Base-by-base conservation (phyloP, 1,140 invertebrate species). In the Polypedilum vanderplanki region DNA sequence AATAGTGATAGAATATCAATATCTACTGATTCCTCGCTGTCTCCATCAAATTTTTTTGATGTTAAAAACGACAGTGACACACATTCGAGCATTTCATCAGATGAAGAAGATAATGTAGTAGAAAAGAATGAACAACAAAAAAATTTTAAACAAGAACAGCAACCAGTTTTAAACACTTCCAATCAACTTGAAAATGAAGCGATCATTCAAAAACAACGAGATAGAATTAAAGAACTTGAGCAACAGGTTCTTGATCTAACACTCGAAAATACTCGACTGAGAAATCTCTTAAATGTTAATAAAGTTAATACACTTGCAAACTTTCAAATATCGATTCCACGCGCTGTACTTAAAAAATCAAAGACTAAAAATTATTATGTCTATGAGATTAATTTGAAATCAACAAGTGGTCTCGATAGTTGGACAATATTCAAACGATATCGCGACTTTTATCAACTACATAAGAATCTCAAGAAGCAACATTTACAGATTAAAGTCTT, bases 371-470 rank as follows among this genome's bases (percentile, higher is more conserved):
- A 70, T 70, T 70, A 18, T 70, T 70, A 70, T 18, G 17, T 22
- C 18, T 70, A 70, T 18, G 65, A 70, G 10, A 18, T 70, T 18
- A 70, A 70, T 22, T 12, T 70, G 7, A 70, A 70, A 22, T 70
- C 65, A 5, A 70, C 17, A 20, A 22, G 3, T 22, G 65, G 65
- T 8, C 1, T 8, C 1, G 65, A 70, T 20, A 70, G 5, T 8
- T 70, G 65, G 65, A 70, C 65, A 70, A 70, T 70, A 10, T 70
- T 70, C 17, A 70, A 22, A 70, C 15, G 65, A 20, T 70, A 70
- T 70, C 65, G 65, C 17, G 65, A 70, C 7, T 70, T 70, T 10
- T 70, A 70, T 18, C n/a, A 70, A 18, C 20, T 70, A 1, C 65
- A 70, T 22, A 70, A 70, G 18, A 18, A 70, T 7, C 65, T 70